phyloP scores from a whole-genome alignment of 2,797 vertebrate genomes.

The Melanotaenia maccullochi region DNA sequence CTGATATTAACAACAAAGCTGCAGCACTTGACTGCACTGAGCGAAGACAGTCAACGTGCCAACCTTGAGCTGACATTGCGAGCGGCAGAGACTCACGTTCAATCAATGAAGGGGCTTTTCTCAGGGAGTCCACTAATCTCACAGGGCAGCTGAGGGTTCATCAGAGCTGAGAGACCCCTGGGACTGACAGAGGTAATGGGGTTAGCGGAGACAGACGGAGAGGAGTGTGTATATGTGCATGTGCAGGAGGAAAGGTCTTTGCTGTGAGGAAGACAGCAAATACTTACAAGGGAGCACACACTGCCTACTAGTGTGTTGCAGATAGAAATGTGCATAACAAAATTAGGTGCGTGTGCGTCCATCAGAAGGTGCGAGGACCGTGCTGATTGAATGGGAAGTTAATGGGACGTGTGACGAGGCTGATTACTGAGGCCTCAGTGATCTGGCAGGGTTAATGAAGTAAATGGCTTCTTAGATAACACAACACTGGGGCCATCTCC shows the following conservation, averaged over 20 bases:
- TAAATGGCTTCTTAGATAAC: slow-evolving; percentile 76
- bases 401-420: slow-evolving; percentile 79
- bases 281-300: slow-evolving; percentile 5
- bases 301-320: slow-evolving; percentile 24
- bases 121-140: slow-evolving; percentile 82
- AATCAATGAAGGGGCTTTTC: slow-evolving; percentile 78
- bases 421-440: slow-evolving; percentile 76
- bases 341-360: slow-evolving; percentile 25
- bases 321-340: slow-evolving; percentile 26
- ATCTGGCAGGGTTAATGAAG: slow-evolving; percentile 80
- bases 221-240: slow-evolving; percentile 15
- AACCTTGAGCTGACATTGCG: slow-evolving; percentile 81
- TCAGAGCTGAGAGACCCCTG: slow-evolving; percentile 72
- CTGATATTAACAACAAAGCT: slow-evolving; percentile 60
- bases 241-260: slow-evolving; percentile 16
- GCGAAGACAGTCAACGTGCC: slow-evolving; percentile 36
- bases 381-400: slow-evolving; percentile 73
- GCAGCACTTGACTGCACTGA: slow-evolving; percentile 35
- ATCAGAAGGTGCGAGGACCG: slow-evolving; percentile 50
- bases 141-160: slow-evolving; percentile 75
- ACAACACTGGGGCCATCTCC: slow-evolving; percentile 53
- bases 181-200: slow-evolving; percentile 74
- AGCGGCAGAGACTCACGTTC: slow-evolving; percentile 60
- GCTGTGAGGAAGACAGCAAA: not conserved
- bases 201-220: slow-evolving; percentile 53